A percentile compares a stretch with the other conserved stretches of the same genome.
Evolutionary conservation across 2,888 invertebrate species (phyloP).

Genomic region (Eulithis prunata): DNA sequence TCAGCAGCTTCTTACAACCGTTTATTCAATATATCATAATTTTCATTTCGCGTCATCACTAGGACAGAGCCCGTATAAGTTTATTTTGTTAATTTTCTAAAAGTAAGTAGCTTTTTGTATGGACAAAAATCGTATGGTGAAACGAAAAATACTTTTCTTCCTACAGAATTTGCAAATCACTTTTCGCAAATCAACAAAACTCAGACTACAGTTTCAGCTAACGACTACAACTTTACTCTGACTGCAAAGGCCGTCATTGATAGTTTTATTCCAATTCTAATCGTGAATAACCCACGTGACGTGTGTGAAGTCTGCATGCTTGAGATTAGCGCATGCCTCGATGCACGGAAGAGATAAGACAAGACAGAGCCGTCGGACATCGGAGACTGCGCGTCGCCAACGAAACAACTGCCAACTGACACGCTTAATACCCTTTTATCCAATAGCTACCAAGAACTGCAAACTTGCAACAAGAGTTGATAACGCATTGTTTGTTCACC

Average conservation of each 20-base stretch:
- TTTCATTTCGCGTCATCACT: too few relatives aligned
- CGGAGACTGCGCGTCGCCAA: slow-evolving; percentile 57
- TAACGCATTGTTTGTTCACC: slow-evolving; percentile 28
- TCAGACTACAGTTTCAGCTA: too few relatives aligned
- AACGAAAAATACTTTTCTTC: too few relatives aligned
- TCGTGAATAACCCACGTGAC: slow-evolving; percentile 24
- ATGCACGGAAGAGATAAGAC: slow-evolving; percentile 50
- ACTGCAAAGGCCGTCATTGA: not conserved
- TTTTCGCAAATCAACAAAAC: too few relatives aligned
- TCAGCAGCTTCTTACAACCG: too few relatives aligned
- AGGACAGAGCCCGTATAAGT: too few relatives aligned
- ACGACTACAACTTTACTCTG: too few relatives aligned
- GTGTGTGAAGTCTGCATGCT: slow-evolving; percentile 40
- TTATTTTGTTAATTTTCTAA: too few relatives aligned
- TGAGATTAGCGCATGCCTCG: slow-evolving; percentile 45
- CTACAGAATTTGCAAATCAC: too few relatives aligned
- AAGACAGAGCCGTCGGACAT: slow-evolving; percentile 36
- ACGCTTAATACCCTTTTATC: slow-evolving; percentile 46
- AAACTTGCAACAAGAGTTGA: slow-evolving; percentile 29
- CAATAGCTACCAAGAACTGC: slow-evolving; percentile 50
- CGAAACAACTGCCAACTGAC: slow-evolving; percentile 24
- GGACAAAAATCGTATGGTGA: too few relatives aligned
- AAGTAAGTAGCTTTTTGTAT: too few relatives aligned
- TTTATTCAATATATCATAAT: too few relatives aligned
- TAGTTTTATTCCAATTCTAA: not conserved